Base-by-base conservation (phyloP, 2,113 vertebrate species). In the Lipophrys pholis region DNA sequence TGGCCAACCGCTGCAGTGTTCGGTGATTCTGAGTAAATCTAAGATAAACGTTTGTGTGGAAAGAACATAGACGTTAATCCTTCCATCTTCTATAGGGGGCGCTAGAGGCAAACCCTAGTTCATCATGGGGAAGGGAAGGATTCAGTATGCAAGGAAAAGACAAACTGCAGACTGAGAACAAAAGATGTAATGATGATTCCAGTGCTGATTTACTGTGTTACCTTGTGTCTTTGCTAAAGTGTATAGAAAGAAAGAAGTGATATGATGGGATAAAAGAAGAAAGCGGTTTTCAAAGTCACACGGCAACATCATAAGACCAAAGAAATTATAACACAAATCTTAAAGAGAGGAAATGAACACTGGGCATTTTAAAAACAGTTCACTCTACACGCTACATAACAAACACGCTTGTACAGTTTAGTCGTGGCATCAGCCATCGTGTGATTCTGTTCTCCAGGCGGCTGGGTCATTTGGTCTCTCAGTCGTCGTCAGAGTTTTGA, bases 401-500 rank as follows among this genome's bases (percentile, higher is more conserved):
- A 72, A 12, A 11, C 53, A 53, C 49, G 38, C 51, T 8, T 38
- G 46, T 40, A 63, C 35, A 51, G 57, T 52, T 72, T 43, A 35
- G 58, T 16, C 1, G 5, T 48, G 8, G 6, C 17, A 60, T 39
- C 36, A 40, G 63, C 16, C 21, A 61, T 42, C 14, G 14, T 8
- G 6, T 50, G 11, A 21, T 12, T 14, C 17, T 21, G 51, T n/a
- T 49, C 43, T 76, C 15, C 39, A 54, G 62, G 71, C 41, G 57
- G 40, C 50, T 66, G 9, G 10, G 14, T 15, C 2, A 11, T 39
- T n/a, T 45, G 0, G 42, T 70, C 41, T 21, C 39, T 90, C 71
- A 93, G 69, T 97, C 94, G 0, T 90, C 95, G 1, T 95, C 94
- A 0, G 94, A 95, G 87, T 92, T 96, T 62, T 95, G 93, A 0